These are phyloP conservation scores for Tachypleus tridentatus DNA, from an alignment of 1,140 invertebrate genomes.

Conservation along the genomic window DNA sequence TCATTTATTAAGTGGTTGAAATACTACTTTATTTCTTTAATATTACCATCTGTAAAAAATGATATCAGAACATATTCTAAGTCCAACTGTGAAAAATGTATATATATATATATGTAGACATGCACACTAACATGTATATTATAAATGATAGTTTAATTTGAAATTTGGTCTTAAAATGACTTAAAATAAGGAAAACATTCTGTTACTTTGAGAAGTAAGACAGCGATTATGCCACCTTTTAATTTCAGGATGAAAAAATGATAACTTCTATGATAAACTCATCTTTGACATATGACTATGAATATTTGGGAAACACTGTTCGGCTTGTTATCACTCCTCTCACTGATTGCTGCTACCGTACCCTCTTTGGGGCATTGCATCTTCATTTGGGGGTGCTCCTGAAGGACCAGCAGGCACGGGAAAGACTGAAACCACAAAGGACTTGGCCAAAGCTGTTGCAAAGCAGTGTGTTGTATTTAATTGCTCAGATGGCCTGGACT, in stretches of 20 bases:
- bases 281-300: slow-evolving; percentile 78
- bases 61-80: too few relatives aligned
- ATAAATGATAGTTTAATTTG: too few relatives aligned
- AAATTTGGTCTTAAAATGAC: too few relatives aligned
- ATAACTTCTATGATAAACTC: slow-evolving; percentile 86
- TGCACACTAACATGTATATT: too few relatives aligned
- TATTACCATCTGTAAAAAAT: too few relatives aligned
- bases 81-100: too few relatives aligned
- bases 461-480: slow-evolving; percentile 96
- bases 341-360: slow-evolving; percentile 81
- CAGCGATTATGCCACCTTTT: background rate
- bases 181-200: too few relatives aligned
- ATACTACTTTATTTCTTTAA: too few relatives aligned
- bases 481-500: slow-evolving; percentile 82
- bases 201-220: too few relatives aligned
- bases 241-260: slow-evolving; percentile 47
- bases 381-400: slow-evolving; percentile 65
- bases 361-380: slow-evolving; percentile 79
- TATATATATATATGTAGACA: too few relatives aligned
- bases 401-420: slow-evolving; percentile 91
- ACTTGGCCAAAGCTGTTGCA: slow-evolving; percentile 89
- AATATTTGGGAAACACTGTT: slow-evolving; percentile 81
- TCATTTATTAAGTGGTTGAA: too few relatives aligned
- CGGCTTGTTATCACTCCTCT: slow-evolving; percentile 76
- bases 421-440: slow-evolving; percentile 93